Percentiles rank a stretch among this genome's conserved stretches.
phyloP scores from a whole-genome alignment of 2,797 vertebrate genomes.

The Squalus acanthias region DNA sequence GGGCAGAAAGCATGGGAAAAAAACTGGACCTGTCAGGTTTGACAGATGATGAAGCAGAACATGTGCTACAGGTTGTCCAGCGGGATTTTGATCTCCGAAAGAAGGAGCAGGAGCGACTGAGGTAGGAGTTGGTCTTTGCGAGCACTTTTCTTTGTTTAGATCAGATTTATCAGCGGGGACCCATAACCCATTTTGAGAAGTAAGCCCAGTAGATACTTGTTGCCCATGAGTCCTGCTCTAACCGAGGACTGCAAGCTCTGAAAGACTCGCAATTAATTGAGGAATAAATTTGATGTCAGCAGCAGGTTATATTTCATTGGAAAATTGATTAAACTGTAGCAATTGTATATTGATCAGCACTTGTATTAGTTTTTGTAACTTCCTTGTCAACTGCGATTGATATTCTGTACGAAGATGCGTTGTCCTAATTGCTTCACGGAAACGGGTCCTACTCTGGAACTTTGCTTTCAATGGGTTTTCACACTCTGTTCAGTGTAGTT shows the following conservation, averaged over 20 bases:
- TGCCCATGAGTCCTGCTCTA: not conserved
- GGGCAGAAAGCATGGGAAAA: constrained; percentile 72
- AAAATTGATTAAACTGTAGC: not conserved
- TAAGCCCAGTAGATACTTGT: not conserved
- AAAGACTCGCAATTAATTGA: not conserved
- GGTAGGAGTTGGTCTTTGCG: constrained; percentile 60
- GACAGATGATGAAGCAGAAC: constrained; percentile 86
- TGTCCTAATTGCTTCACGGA: no score
- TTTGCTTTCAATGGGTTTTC: not conserved
- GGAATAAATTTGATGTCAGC: not conserved
- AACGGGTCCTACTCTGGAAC: not conserved
- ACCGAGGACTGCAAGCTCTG: not conserved
- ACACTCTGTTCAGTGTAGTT: not conserved
- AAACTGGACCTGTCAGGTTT: constrained; percentile 91
- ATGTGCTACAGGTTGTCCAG: constrained; percentile 89
- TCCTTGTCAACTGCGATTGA: not conserved
- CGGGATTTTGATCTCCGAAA: constrained; percentile 90
- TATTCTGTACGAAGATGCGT: not conserved
- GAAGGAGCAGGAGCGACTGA: constrained; percentile 87
- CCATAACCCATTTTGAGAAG: not conserved
- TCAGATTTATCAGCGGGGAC: not conserved
- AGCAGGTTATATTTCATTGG: not conserved
- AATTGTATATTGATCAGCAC: no score
- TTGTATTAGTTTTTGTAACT: not conserved
- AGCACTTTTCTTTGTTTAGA: not conserved